Evolutionary conservation across 2,888 invertebrate species (phyloP).

Genomic region (Cerastis rubricosa): DNA sequence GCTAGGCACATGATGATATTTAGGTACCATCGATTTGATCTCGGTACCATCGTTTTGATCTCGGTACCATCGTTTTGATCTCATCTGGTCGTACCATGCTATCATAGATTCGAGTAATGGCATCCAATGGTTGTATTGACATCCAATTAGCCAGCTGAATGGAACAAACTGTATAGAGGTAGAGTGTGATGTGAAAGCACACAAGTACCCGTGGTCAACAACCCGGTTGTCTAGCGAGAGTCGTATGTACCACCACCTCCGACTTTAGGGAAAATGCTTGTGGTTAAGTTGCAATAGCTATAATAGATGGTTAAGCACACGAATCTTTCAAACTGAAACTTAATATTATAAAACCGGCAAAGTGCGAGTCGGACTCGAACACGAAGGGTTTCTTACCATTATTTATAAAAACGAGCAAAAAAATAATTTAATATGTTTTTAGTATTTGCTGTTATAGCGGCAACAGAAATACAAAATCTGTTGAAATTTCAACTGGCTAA

Average conservation of each 20-base stretch:
- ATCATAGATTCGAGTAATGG: neutral
- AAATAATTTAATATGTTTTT: too few species aligned
- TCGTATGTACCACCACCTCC: neutral
- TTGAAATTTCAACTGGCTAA: too few species aligned
- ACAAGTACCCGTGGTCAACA: neutral
- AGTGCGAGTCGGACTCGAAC: too few species aligned
- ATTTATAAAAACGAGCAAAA: too few species aligned
- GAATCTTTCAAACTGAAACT: neutral
- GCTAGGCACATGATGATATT: too few species aligned
- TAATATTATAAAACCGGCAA: too few species aligned
- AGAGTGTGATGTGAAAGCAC: neutral
- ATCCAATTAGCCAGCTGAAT: neutral
- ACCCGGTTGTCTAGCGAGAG: neutral
- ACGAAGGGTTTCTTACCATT: too few species aligned
- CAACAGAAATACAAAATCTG: too few species aligned
- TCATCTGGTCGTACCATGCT: neutral
- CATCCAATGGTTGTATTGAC: neutral
- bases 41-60: too few species aligned
- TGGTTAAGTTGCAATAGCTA: neutral
- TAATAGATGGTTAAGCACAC: neutral
- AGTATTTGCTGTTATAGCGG: too few species aligned
- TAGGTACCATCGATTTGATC: too few species aligned
- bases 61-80: neutral
- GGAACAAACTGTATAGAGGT: neutral
- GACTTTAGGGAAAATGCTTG: neutral